A percentile compares a stretch with the other conserved stretches of the same genome.
Conservation (phyloP, 2,113 vertebrate genomes). For the Cyphomyrus plagiostoma region DNA sequence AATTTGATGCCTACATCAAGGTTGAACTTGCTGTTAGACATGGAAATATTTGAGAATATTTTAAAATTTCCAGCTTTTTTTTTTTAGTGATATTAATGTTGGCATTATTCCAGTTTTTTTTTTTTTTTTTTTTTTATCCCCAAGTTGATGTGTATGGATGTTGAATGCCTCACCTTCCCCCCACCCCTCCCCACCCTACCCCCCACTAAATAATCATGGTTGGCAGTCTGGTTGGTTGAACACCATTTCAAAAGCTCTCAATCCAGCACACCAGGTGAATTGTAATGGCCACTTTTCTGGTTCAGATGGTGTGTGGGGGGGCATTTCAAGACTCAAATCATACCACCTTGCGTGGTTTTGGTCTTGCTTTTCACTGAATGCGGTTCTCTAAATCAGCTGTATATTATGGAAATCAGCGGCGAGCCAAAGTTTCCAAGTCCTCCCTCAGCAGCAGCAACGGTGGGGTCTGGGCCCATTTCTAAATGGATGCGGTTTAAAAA, state of each 20-base stretch:
- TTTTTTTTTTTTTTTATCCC: constrained; percentile 41
- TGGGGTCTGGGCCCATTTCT: background rate
- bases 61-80: constrained; percentile 53
- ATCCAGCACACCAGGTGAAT: background rate
- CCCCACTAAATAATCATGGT: background rate
- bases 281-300: background rate
- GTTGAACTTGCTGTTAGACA: constrained; percentile 50
- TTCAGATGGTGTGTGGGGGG: background rate
- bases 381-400: background rate
- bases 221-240: background rate
- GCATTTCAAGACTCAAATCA: background rate
- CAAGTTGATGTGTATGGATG: constrained; percentile 67
- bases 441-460: background rate
- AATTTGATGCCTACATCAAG: constrained; percentile 36
- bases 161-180: background rate
- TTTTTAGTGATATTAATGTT: constrained; percentile 62
- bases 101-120: constrained; percentile 60
- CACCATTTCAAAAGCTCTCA: background rate
- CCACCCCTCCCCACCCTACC: background rate
- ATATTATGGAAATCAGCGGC: background rate
- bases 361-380: background rate
- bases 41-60: constrained; percentile 60
- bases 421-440: background rate
- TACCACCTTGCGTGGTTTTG: background rate
- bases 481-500: background rate